Evolutionary conservation across 1,140 invertebrate genomes (phyloP).

Genomic region (Philopotamus ludificatus): DNA sequence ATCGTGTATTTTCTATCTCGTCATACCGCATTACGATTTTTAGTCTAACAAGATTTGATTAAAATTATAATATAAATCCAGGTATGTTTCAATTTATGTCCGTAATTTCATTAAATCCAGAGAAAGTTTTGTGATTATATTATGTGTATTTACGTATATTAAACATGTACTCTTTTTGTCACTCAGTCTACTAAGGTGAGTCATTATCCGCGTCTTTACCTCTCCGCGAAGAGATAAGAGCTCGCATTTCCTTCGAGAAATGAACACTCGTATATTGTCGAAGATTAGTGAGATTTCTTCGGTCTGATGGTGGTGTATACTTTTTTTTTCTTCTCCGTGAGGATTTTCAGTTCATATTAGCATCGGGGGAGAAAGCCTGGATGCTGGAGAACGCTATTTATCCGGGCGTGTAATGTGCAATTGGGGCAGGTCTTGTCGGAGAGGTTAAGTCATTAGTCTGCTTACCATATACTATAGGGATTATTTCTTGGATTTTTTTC

Average conservation of each 20-base stretch:
- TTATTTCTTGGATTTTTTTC: no score
- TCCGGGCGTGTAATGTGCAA: constrained; percentile 36
- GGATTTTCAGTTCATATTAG: constrained; percentile 29
- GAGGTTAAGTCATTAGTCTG: constrained; percentile 29
- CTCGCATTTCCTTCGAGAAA: constrained; percentile 8
- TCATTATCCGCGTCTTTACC: constrained; percentile 5
- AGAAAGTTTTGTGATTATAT: no score
- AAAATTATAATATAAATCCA: no score
- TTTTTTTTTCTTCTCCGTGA: constrained; percentile 17
- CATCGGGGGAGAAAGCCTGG: constrained; percentile 1
- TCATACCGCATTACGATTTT: no score
- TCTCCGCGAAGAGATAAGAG: constrained; percentile 14
- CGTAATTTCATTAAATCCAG: no score
- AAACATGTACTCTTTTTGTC: no score
- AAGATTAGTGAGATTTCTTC: constrained; percentile 22
- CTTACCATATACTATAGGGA: no score
- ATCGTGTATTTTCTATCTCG: no score
- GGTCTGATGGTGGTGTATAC: constrained; percentile 6
- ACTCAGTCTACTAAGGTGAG: no score
- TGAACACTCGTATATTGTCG: constrained; percentile 26
- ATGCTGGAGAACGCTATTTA: constrained; percentile 24
- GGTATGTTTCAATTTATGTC: no score
- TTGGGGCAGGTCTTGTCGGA: constrained; percentile 33
- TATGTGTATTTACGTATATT: no score
- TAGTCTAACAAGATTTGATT: no score